Evolutionary conservation across 1,140 invertebrate genomes (phyloP), one percentile per base, ranked within the genome.

Genomic region (Coenobita brevimanus): DNA sequence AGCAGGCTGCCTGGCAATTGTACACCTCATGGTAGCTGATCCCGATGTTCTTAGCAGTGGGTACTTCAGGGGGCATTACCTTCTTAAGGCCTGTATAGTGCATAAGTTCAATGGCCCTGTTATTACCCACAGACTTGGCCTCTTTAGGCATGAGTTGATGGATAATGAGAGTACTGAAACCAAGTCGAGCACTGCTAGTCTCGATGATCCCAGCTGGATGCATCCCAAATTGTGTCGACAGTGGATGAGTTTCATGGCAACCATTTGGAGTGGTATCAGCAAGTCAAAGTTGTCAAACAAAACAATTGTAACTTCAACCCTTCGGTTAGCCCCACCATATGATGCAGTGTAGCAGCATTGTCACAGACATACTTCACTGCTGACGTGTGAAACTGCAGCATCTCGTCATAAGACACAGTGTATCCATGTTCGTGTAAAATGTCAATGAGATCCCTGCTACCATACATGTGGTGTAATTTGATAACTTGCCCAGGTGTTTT

Each of bases 381-480:
- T 38, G 73, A 76, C 73, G 36, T 41, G 17, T 15, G 3, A 3
- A 3, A 38, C 21, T 38, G 17, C 0, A n/a, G n/a, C n/a, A n/a
- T n/a, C n/a, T n/a, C n/a, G n/a, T n/a, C n/a, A n/a, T n/a, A n/a
- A n/a, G n/a, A 76, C 3, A 76, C 33, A 76, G 30, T 76, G 0
- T 76, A 76, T 0, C 3, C 30, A 76, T 76, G 0, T 4, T 38
- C 33, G 3, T 41, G 73, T 76, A 76, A 76, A 3, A 76, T 76
- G 15, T 76, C 1, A 46, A 76, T 38, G 17, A 76, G 36, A 76
- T 38, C 73, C 36, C 73, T 76, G 41, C 0, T 76, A 21, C 6
- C 73, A 76, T 41, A 76, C 73, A n/a, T 76, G 41, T 76, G 73
- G 27, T 76, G 73, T 76, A 76, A 38, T 76, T 76, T 38, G 33